Evolutionary conservation across 2,113 vertebrate genomes (phyloP).

Genomic region (Oncorhynchus gorbuscha): DNA sequence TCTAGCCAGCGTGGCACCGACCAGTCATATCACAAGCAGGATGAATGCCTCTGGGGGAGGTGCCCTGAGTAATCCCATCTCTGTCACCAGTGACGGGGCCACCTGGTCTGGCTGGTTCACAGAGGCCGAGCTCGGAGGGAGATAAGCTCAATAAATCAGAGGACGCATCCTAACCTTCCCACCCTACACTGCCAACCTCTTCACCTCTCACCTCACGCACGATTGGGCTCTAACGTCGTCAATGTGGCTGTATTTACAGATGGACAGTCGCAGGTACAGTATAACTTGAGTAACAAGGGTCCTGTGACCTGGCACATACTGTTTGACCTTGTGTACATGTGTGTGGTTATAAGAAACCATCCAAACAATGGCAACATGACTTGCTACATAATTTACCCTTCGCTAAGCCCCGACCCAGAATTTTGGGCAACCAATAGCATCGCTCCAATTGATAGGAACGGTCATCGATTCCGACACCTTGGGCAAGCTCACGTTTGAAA

Average conservation of each 20-base stretch:
- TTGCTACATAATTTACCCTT: not conserved
- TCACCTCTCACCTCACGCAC: conserved; percentile 62
- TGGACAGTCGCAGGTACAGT: conserved; percentile 53
- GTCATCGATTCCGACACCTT: too few species aligned
- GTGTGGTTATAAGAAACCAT: not conserved
- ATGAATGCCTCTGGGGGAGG: conserved; percentile 72
- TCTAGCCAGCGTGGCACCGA: conserved; percentile 72
- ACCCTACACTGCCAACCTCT: conserved; percentile 54
- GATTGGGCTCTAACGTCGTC: conserved; percentile 67
- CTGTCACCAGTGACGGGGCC: conserved; percentile 56
- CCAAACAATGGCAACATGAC: not conserved
- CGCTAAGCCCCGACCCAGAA: too few species aligned
- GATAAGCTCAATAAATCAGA: conserved; percentile 73
- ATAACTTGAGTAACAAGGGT: conserved; percentile 59
- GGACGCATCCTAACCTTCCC: conserved; percentile 49
- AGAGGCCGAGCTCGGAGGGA: conserved; percentile 35
- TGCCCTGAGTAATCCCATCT: conserved; percentile 67
- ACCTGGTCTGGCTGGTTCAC: conserved; percentile 51
- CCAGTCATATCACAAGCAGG: conserved; percentile 64
- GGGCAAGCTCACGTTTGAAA: too few species aligned
- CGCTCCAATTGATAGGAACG: too few species aligned
- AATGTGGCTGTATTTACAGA: conserved; percentile 66
- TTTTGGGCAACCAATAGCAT: too few species aligned
- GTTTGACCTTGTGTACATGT: conserved; percentile 38
- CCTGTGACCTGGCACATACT: conserved; percentile 55